These are phyloP conservation scores for Syngnathus scovelli DNA, from an alignment of 2,113 vertebrate species.

Conservation along the genomic window DNA sequence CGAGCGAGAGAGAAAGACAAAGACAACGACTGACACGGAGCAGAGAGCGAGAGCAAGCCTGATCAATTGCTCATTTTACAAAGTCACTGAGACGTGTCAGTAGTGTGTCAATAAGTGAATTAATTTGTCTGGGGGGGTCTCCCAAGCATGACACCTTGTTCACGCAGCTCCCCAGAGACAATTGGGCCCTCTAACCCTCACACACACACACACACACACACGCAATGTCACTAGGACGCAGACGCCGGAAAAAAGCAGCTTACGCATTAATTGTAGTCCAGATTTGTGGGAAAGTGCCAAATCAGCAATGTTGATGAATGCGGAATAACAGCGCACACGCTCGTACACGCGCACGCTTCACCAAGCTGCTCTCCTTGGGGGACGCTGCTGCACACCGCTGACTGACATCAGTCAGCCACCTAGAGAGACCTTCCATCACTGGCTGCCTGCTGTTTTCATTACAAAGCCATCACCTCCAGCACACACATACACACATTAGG, in stretches of 20 bases:
- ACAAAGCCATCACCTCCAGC: conserved; percentile 53
- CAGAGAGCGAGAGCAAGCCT: conserved; percentile 48
- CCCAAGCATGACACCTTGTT: conserved; percentile 67
- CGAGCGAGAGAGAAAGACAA: conserved; percentile 44
- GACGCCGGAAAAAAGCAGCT: not conserved
- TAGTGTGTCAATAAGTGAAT: conserved; percentile 84
- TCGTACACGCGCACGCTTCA: not conserved
- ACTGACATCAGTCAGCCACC: conserved; percentile 58
- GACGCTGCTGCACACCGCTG: conserved; percentile 35
- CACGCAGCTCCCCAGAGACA: conserved; percentile 49
- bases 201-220: conserved; percentile 3
- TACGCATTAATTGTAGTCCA: not conserved
- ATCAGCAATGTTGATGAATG: conserved; percentile 9
- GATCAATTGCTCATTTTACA: conserved; percentile 94
- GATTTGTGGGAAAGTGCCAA: not conserved
- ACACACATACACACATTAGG: conserved; percentile 8
- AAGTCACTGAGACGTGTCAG: conserved; percentile 82
- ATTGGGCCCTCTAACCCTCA: conserved; percentile 50
- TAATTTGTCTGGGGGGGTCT: conserved; percentile 74
- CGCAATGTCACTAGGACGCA: no score
- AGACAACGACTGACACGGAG: conserved; percentile 8
- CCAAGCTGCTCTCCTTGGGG: conserved; percentile 19
- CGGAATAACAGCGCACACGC: conserved; percentile 1
- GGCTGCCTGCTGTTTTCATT: conserved; percentile 57
- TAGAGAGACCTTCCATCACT: conserved; percentile 30